A percentile compares a stretch with the other conserved stretches of the same genome.
Evolutionary conservation across 2,113 vertebrate species (phyloP).

Genomic region (Micronycteris hirsuta): DNA sequence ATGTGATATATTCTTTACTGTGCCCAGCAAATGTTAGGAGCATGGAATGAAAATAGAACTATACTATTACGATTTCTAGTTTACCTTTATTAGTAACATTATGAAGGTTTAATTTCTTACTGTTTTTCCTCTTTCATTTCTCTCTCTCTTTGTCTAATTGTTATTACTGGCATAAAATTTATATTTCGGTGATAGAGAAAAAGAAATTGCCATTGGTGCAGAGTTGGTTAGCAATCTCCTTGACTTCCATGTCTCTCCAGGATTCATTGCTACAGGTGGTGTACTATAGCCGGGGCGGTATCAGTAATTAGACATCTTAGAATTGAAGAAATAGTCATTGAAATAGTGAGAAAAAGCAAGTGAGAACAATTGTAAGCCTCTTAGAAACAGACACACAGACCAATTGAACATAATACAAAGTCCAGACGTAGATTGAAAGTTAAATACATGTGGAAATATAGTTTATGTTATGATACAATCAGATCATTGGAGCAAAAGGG

Average conservation of each 20-base stretch:
- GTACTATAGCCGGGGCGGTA: not conserved
- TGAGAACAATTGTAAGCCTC: not conserved
- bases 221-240: not conserved
- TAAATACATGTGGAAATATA: not conserved
- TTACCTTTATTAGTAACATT: not conserved
- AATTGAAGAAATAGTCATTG: not conserved
- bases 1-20: not conserved
- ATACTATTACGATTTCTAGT: not conserved
- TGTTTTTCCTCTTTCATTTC: not conserved
- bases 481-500: not conserved
- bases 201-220: not conserved
- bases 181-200: not conserved
- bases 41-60: not conserved
- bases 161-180: not conserved
- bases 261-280: not conserved
- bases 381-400: not conserved
- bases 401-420: not conserved
- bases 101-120: not conserved
- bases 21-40: not conserved
- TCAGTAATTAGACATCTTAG: not conserved
- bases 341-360: not conserved
- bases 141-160: not conserved
- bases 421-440: not conserved
- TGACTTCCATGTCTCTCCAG: not conserved
- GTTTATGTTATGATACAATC: not conserved